Conservation (phyloP, 2,888 invertebrate genomes). For the Leucoma salicis region DNA sequence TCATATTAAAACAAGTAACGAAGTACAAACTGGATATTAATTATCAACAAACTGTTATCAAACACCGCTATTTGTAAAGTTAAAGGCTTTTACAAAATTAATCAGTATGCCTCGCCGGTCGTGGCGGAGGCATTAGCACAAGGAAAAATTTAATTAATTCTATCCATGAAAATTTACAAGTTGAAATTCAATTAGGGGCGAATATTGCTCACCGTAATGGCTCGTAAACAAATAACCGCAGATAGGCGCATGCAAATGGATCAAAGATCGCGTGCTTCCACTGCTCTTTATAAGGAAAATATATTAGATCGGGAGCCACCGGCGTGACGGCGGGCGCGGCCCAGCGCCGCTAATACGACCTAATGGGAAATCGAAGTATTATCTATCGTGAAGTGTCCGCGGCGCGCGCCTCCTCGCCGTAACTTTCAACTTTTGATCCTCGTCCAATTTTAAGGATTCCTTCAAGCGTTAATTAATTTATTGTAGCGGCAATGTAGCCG, state of each 20-base stretch:
- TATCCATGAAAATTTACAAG: constrained; percentile 68
- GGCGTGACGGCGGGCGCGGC: constrained; percentile 61
- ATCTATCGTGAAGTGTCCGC: constrained; percentile 55
- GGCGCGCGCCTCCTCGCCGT: constrained; percentile 34
- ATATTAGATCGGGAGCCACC: constrained; percentile 67
- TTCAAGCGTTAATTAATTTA: constrained; percentile 81
- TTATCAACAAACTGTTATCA: constrained; percentile 44
- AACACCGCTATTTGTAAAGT: constrained; percentile 53
- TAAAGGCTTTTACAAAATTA: constrained; percentile 63
- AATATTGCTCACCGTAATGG: constrained; percentile 66
- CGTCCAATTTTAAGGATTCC: constrained; percentile 80
- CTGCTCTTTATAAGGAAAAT: constrained; percentile 75
- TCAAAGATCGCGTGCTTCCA: constrained; percentile 78
- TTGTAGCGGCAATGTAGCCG: constrained; percentile 77
- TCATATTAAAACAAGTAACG: constrained; percentile 13
- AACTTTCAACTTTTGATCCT: constrained; percentile 75
- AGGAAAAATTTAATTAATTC: constrained; percentile 70
- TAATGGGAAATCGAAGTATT: constrained; percentile 81
- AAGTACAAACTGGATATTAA: constrained; percentile 24
- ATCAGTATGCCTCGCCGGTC: constrained; percentile 50
- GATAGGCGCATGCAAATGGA: constrained; percentile 71
- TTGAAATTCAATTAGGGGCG: constrained; percentile 71
- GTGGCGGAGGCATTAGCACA: constrained; percentile 44
- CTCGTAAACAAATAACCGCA: constrained; percentile 70
- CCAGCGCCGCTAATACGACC: constrained; percentile 75